Conservation (phyloP, 1,140 invertebrate species). For the Ylistrum balloti region DNA sequence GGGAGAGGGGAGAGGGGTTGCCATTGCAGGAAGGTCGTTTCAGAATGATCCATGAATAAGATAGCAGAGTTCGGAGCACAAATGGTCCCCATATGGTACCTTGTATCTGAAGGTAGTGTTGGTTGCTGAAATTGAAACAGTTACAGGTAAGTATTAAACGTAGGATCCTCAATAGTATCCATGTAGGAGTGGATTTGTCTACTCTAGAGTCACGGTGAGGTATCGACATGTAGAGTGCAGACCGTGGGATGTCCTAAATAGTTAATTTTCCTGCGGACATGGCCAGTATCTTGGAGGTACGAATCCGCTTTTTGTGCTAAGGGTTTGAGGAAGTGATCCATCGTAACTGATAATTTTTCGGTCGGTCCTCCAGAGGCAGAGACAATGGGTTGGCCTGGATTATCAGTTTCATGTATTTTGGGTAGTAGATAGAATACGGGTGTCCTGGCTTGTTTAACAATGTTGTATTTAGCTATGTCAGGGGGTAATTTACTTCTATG, state of each 20-base stretch:
- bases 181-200: not conserved
- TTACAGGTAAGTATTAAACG: conserved; percentile 41
- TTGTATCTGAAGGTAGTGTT: conserved; percentile 31
- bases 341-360: conserved; percentile 16
- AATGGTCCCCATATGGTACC: conserved; percentile 42
- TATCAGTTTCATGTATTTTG: conserved; percentile 37
- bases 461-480: not conserved
- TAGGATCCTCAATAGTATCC: not conserved
- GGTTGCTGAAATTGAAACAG: conserved; percentile 21
- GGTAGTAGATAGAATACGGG: conserved; percentile 41
- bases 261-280: conserved; percentile 1
- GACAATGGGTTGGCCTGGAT: not conserved
- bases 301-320: not conserved
- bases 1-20: conserved; percentile 21
- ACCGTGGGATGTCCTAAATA: not conserved
- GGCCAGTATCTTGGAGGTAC: conserved; percentile 13
- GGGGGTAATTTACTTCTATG: not conserved
- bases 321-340: not conserved
- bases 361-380: not conserved
- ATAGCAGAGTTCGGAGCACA: conserved; percentile 46
- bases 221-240: conserved; percentile 42
- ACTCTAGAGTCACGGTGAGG: not conserved
- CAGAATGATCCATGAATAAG: conserved; percentile 46
- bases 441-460: conserved; percentile 41
- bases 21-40: conserved; percentile 10